phyloP scores from a whole-genome alignment of 2,113 vertebrate species.

The Pseudopodoces humilis region DNA sequence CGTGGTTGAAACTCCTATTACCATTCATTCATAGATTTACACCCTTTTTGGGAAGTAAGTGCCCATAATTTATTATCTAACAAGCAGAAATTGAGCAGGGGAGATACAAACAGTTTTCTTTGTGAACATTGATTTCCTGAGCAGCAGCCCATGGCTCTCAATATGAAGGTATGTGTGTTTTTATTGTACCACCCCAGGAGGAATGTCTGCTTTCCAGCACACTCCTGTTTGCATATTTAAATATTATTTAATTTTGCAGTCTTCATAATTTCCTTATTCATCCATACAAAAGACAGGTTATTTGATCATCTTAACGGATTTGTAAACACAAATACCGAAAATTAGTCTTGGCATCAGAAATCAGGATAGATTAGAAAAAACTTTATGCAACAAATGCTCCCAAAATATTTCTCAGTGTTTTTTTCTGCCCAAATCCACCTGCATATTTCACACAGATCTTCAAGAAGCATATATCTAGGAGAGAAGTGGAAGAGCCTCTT shows the following conservation, averaged over 20 bases:
- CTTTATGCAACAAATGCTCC: background rate
- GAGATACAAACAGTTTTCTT: background rate
- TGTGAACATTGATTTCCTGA: background rate
- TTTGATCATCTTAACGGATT: background rate
- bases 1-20: background rate
- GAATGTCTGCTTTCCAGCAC: background rate
- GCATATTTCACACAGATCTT: background rate
- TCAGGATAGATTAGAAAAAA: background rate
- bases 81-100: background rate
- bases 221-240: background rate
- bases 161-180: background rate
- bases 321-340: background rate
- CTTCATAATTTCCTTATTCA: background rate
- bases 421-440: background rate
- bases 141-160: background rate
- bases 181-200: background rate
- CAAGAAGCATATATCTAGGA: background rate
- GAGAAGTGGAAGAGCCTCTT: background rate
- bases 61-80: background rate
- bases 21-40: background rate
- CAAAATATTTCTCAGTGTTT: background rate
- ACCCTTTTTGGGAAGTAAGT: background rate
- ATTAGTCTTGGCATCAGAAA: background rate
- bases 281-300: background rate
- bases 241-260: background rate